Base-by-base conservation (phyloP, 1,140 invertebrate genomes). In the Eumeta japonica region DNA sequence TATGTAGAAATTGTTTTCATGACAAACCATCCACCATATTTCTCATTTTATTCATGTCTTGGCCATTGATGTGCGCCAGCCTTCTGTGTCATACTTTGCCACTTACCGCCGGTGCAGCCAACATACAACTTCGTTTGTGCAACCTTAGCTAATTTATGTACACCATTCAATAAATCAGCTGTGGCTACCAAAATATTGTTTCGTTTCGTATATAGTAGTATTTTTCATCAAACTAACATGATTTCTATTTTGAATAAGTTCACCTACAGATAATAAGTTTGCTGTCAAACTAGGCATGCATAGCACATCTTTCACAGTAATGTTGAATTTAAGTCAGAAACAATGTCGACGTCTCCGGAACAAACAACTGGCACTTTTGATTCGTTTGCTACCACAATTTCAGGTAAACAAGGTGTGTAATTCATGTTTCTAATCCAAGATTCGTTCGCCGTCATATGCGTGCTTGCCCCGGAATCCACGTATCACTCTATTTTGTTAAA, bases 31-130 rank as follows among this genome's bases (percentile, higher is more conserved):
- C 20, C 5, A 46, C 46, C 19, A 17, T 16, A 16, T 49, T 20
- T 19, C 42, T 34, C 42, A 55, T 43, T 30, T 44, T 41, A 16
- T 32, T 33, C 31, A 46, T 15, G 19, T 43, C 31, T 10, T 13
- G 28, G n/a, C n/a, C 35, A 20, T 46, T 46, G 3, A 46, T 28
- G 20, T 46, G 45, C 3, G 35, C 45, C 18, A 46, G 24, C 12
- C 45, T 10, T 13, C 45, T 20, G 30, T 46, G 45, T 41, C 45
- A 46, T 10, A 17, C 11, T 12, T 18, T 10, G 5, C 38, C n/a
- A 10, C 9, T 11, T 3, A 19, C 29, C 24, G n/a, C 12, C 10
- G 27, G 15, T 29, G 27, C 18, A n/a, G 27, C 35, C 19, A 28
- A 9, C 35, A 37, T 29, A 29, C 27, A 28, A 28, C 10, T 28